Conservation (phyloP, 92 coral and sea anemone species). For the Phenganax subtilis region DNA sequence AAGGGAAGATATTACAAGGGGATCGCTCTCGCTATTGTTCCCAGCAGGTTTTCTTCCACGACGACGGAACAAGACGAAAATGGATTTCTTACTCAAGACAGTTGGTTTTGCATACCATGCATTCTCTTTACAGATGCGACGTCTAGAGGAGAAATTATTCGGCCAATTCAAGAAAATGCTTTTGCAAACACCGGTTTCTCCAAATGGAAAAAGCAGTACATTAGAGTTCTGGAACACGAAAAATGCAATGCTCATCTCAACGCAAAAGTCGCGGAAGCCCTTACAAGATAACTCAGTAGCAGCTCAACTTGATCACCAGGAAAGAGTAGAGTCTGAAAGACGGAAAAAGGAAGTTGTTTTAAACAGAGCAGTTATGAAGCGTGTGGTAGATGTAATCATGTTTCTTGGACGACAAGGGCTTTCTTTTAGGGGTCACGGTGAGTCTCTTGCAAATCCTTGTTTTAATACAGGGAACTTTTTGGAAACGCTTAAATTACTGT, state of each 20-base stretch:
- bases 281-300: not conserved
- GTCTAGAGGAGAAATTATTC: constrained; percentile 5
- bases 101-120: constrained; percentile 21
- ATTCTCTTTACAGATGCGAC: constrained; percentile 14
- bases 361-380: not conserved
- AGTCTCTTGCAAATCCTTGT: constrained; percentile 3
- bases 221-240: not conserved
- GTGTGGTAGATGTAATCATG: constrained; percentile 5
- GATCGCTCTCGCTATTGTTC: too few relatives aligned
- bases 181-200: constrained; percentile 6
- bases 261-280: not conserved
- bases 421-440: constrained; percentile 21
- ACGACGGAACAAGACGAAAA: too few relatives aligned
- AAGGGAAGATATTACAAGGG: too few relatives aligned
- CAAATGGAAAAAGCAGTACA: not conserved
- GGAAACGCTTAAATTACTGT: constrained; percentile 1
- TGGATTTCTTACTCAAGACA: too few relatives aligned
- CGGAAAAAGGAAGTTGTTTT: not conserved
- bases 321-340: not conserved
- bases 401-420: constrained; percentile 15
- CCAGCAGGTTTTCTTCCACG: too few relatives aligned
- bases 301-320: not conserved
- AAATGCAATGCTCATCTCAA: not conserved
- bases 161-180: constrained; percentile 17
- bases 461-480: constrained; percentile 1